Evolutionary conservation across 1,140 invertebrate genomes (phyloP), one percentile per base, ranked within the genome.

Genomic region (Ericerus pela): DNA sequence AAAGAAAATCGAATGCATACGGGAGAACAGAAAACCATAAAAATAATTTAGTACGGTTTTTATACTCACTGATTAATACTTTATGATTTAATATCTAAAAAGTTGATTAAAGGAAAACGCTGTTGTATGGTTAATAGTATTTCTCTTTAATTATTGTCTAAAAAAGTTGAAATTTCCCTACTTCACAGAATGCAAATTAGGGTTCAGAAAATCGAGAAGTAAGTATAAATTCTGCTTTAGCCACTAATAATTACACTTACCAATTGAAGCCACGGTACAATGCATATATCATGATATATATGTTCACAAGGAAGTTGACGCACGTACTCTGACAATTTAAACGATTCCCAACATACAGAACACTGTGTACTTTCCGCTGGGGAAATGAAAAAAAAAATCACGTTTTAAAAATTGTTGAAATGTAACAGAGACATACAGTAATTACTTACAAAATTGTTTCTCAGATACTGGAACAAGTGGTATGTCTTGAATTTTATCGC

Each of bases 301-400:
- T 98, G 94, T 64, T 84, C 77, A 74, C 94, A 98, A 29, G 86
- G 80, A 65, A 98, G 73, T 64, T 85, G 79, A 60, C 84, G 81
- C 8, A 95, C 92, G 51, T 78, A 76, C 73, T 96, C 91, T 37
- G 81, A 79, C 62, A 87, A 63, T 62, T 75, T 72, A 67, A 93
- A 94, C 68, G 91, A 85, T 63, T 97, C 94, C 91, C 95, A 96
- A 70, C 94, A 99, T 5, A 97, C 88, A 2, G 92, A 92, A 72
- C 95, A 99, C 64, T 96, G 88, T 11, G 89, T 72, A 66, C 84
- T 86, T 28, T 78, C 73, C 60, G 84, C 83, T 84, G 60, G 53
- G 67, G 61, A 51, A 56, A 26, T 33, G 22, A 58, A 54, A 16
- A 55, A 18, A 47, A 3, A 58, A 56, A 43, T 12, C 12, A n/a